phyloP scores from a whole-genome alignment of 1,140 invertebrate genomes.

The Calephelis nemesis region DNA sequence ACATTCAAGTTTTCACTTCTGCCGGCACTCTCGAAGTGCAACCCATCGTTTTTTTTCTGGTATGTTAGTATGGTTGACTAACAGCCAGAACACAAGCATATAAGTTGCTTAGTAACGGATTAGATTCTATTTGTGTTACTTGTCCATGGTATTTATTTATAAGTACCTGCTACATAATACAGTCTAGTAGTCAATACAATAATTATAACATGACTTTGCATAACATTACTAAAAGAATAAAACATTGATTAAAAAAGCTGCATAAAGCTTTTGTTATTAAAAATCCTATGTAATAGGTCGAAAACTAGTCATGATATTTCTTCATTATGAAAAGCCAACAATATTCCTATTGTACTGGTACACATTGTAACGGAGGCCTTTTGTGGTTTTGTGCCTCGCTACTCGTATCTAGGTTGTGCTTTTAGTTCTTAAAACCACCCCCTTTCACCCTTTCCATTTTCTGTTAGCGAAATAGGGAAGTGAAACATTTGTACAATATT shows the following conservation, averaged over 20 bases:
- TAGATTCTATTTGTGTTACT: too few species aligned
- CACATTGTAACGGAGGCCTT: slow-evolving; percentile 57
- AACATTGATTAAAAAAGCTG: slow-evolving; percentile 11
- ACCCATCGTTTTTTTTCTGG: too few species aligned
- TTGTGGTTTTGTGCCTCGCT: slow-evolving; percentile 58
- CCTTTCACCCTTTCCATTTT: slow-evolving; percentile 30
- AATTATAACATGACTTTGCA: too few species aligned
- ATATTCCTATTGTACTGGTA: slow-evolving; percentile 47
- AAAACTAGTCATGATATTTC: slow-evolving; percentile 40
- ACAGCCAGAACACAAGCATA: too few species aligned
- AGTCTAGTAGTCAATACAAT: too few species aligned
- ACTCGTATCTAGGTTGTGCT: slow-evolving; percentile 52
- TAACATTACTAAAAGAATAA: not conserved
- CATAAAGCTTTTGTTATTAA: slow-evolving; percentile 13
- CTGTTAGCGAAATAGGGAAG: slow-evolving; percentile 30
- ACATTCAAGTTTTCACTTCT: too few species aligned
- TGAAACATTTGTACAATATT: slow-evolving; percentile 34
- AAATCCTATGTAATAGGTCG: slow-evolving; percentile 26
- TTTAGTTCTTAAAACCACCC: slow-evolving; percentile 68
- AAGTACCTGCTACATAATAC: too few species aligned
- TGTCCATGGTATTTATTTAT: too few species aligned
- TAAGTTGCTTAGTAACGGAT: too few species aligned
- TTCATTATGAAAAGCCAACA: slow-evolving; percentile 45
- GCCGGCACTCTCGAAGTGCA: too few species aligned
- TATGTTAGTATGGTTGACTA: too few species aligned